These are phyloP conservation scores for Salvelinus alpinus DNA, from an alignment of 2,113 vertebrate genomes.

Conservation along the genomic window DNA sequence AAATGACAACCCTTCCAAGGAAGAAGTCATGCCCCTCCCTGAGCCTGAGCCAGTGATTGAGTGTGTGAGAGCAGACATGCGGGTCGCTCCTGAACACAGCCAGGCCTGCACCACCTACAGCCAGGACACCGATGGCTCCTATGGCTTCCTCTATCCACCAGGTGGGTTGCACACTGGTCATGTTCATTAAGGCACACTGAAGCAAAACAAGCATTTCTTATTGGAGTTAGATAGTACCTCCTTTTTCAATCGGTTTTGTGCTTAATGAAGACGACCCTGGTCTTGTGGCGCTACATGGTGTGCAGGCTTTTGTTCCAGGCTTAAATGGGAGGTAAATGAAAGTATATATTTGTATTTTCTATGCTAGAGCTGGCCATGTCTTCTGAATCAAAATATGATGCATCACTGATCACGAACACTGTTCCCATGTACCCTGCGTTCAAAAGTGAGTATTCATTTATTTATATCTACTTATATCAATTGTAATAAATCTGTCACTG, in stretches of 20 bases:
- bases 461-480: too few species aligned
- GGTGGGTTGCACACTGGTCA: conserved; percentile 72
- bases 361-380: conserved; percentile 87
- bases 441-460: conserved; percentile 83
- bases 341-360: conserved; percentile 15
- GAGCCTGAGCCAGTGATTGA: conserved; percentile 65
- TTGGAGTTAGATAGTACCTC: too few species aligned
- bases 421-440: conserved; percentile 95
- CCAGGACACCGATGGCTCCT: conserved; percentile 78
- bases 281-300: too few species aligned
- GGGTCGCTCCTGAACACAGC: conserved; percentile 82
- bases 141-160: conserved; percentile 90
- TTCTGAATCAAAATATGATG: conserved; percentile 85
- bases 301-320: too few species aligned
- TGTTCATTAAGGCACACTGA: not conserved
- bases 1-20: conserved; percentile 68
- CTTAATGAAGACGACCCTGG: too few species aligned
- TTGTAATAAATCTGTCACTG: not conserved
- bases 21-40: conserved; percentile 75
- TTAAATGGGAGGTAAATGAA: not conserved
- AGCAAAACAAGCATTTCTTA: not conserved
- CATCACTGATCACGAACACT: conserved; percentile 91
- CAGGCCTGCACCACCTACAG: conserved; percentile 83
- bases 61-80: conserved; percentile 84
- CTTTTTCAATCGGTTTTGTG: too few species aligned